Base-by-base conservation (phyloP, 2,797 vertebrate genomes). In the Xenentodon cancila region DNA sequence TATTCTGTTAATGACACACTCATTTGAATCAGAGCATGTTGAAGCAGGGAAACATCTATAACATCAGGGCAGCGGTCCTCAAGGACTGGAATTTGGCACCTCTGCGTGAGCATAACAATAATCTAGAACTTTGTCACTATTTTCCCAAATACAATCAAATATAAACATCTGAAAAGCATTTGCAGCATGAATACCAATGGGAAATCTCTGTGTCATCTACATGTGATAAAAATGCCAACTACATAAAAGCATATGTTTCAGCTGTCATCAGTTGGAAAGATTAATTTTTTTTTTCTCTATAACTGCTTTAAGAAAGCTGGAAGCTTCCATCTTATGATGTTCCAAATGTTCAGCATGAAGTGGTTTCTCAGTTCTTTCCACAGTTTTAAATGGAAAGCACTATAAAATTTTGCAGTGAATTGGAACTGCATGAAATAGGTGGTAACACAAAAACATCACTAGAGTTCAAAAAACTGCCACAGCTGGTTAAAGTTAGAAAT, bases 331-430 rank as follows among this genome's bases (percentile, higher is more conserved):
- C 7, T 30, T 53, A 16, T 32, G 34, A 70, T 71, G 60, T 70
- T 68, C 48, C 49, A 62, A 59, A 53, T 27, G 59, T 42, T 19
- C 22, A 19, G 15, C 9, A 51, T 15, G 17, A 20, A 51, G 67
- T 56, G 73, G 66, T 63, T 53, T 73, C 53, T 21, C 46, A 13
- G 44, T 58, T 60, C 54, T 55, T 74, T 73, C 71, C 80, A 81
- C 57, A 55, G 45, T 54, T 66, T 22, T 42, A 37, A 75, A 67
- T 66, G 68, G 73, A 40, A 40, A 16, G 37, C 13, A 40, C 13
- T 40, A 15, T 37, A 49, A 34, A 40, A 50, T 61, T 63, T 45
- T 58, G 42, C 37, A 20, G 59, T 64, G 50, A n/a, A 22, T 43
- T 71, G 62, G 64, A 75, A 44, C 34, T 46, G 64, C 5, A 60